Evolutionary conservation across 2,797 vertebrate genomes (phyloP).

Genomic region (Salmo trutta): DNA sequence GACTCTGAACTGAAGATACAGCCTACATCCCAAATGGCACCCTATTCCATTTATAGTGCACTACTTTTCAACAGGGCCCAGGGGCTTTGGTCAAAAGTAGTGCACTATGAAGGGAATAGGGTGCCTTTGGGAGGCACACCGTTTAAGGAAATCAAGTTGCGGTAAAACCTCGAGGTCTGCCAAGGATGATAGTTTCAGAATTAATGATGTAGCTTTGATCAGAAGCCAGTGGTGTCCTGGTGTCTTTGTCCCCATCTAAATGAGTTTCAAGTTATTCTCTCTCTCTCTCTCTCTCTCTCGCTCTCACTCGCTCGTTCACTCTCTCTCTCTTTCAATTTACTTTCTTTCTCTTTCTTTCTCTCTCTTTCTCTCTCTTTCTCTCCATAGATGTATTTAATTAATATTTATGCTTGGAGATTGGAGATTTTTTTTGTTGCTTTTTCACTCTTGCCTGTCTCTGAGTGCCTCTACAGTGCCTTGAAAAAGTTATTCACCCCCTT

Average conservation of each 20-base stretch:
- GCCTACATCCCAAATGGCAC: not conserved
- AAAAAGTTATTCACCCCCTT: too few species aligned
- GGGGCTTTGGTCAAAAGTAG: not conserved
- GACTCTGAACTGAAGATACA: conserved; percentile 33
- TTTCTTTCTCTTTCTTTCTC: too few species aligned
- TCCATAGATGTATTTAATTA: conserved; percentile 53
- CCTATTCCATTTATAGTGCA: not conserved
- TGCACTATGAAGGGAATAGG: not conserved
- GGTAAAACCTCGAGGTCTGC: conserved; percentile 58
- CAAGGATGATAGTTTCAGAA: conserved; percentile 44
- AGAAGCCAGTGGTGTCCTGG: conserved; percentile 19
- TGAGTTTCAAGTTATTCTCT: conserved; percentile 43
- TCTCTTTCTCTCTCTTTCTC: too few species aligned
- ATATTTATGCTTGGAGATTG: conserved; percentile 39
- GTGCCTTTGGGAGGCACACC: conserved; percentile 16
- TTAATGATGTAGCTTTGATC: conserved; percentile 69
- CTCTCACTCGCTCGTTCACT: not conserved
- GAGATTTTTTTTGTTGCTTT: conserved; percentile 15
- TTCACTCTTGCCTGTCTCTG: conserved; percentile 10
- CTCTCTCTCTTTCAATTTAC: not conserved
- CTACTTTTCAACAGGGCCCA: not conserved
- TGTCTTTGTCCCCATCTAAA: conserved; percentile 62
- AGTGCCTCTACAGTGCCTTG: conserved; percentile 5
- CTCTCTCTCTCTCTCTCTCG: not conserved
- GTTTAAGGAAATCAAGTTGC: conserved; percentile 60